phyloP scores from a whole-genome alignment of 1,140 invertebrate genomes.

The Euura lappo region DNA sequence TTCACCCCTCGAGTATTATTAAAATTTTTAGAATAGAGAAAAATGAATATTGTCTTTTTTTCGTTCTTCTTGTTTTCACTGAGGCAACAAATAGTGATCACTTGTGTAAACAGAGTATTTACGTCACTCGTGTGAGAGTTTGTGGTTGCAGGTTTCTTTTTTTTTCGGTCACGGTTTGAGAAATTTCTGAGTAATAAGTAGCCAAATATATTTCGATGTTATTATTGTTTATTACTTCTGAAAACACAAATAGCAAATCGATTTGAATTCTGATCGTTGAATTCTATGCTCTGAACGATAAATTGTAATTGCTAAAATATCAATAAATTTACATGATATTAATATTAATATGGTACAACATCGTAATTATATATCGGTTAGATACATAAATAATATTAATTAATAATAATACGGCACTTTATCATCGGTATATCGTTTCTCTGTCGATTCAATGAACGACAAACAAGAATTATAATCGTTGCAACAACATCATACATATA shows the following conservation, averaged over 20 bases:
- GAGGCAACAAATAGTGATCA: too few species aligned
- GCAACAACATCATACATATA: not conserved
- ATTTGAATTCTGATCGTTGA: conserved; percentile 1
- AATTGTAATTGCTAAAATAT: not conserved
- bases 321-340: not conserved
- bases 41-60: too few species aligned
- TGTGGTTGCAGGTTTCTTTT: too few species aligned
- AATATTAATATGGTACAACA: not conserved
- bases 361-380: too few species aligned
- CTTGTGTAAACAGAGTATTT: too few species aligned
- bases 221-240: not conserved
- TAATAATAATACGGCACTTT: conserved; percentile 2
- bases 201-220: not conserved
- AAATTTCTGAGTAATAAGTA: too few species aligned
- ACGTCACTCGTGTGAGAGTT: too few species aligned
- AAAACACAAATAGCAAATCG: not conserved
- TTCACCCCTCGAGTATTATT: too few species aligned
- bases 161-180: too few species aligned
- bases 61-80: too few species aligned
- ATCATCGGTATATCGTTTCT: not conserved
- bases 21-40: too few species aligned
- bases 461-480: not conserved
- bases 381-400: too few species aligned
- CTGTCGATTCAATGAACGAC: not conserved
- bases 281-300: not conserved